Percentiles rank a stretch among this genome's conserved stretches.
phyloP scores from a whole-genome alignment of 2,888 invertebrate species.

The Drosophila pseudotalamancana region DNA sequence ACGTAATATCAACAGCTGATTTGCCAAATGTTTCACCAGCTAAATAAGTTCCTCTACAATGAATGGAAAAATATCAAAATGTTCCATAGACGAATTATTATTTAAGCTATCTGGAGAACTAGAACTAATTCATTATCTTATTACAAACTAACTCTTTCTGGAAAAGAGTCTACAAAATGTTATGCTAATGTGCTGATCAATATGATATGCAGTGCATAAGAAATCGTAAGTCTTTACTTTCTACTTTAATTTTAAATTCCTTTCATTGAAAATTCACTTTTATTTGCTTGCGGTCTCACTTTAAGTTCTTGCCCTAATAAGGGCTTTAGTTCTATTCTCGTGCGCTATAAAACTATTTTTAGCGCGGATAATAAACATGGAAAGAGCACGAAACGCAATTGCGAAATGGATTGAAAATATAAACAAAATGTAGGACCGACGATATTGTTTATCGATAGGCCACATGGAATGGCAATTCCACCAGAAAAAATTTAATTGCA shows the following conservation, averaged over 20 bases:
- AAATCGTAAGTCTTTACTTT: no score
- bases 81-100: not conserved
- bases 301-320: no score
- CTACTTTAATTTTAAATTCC: no score
- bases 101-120: no score
- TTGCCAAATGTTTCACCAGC: not conserved
- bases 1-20: slow-evolving; percentile 8
- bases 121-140: no score
- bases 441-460: slow-evolving; percentile 1
- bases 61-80: not conserved
- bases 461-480: not conserved
- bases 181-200: no score
- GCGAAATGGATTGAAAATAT: not conserved
- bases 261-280: not conserved
- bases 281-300: no score
- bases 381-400: slow-evolving; percentile 1
- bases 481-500: not conserved
- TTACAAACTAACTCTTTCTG: no score
- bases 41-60: no score
- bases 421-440: slow-evolving; percentile 1
- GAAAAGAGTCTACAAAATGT: no score
- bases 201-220: no score
- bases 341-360: not conserved
- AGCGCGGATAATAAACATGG: not conserved
- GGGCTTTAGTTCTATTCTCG: no score